Conservation (phyloP, 2,797 vertebrate genomes). For the Xerus rutilus region DNA sequence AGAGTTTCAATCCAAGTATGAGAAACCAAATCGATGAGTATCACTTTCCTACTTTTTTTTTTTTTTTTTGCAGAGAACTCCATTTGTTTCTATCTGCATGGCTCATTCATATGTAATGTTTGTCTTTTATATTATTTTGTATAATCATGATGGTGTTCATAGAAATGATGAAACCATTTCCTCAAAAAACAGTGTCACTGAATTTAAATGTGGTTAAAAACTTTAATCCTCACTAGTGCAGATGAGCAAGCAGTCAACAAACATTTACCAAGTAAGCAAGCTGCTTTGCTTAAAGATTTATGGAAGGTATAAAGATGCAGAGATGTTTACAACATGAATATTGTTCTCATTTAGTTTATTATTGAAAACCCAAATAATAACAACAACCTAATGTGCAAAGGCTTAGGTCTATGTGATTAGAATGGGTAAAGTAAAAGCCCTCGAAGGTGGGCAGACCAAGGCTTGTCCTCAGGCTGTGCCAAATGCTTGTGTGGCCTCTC, state of each 20-base stretch:
- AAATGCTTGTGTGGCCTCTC: background rate
- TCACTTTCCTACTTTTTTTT: background rate
- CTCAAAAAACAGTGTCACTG: slow-evolving; percentile 58
- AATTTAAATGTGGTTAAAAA: slow-evolving; percentile 75
- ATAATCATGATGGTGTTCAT: slow-evolving; percentile 65
- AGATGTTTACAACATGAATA: slow-evolving; percentile 50
- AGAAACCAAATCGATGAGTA: background rate
- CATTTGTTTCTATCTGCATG: background rate
- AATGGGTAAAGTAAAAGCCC: background rate
- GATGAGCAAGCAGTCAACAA: slow-evolving; percentile 68
- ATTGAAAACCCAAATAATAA: background rate
- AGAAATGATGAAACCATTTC: slow-evolving; percentile 73
- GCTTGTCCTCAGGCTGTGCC: background rate
- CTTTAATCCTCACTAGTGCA: slow-evolving; percentile 22
- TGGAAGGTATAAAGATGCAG: slow-evolving; percentile 28
- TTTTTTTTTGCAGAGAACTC: background rate
- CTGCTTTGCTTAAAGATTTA: slow-evolving; percentile 66
- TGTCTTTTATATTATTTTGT: slow-evolving; percentile 71
- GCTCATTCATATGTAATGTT: slow-evolving; percentile 66
- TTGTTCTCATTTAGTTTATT: slow-evolving; percentile 16
- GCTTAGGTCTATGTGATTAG: background rate
- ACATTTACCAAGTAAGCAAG: slow-evolving; percentile 60
- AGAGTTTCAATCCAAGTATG: slow-evolving; percentile 3
- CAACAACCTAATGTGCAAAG: background rate
- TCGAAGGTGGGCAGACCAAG: background rate